These are phyloP conservation scores for Creontiades dilutus DNA, from an alignment of 2,888 invertebrate genomes.

Conservation along the genomic window DNA sequence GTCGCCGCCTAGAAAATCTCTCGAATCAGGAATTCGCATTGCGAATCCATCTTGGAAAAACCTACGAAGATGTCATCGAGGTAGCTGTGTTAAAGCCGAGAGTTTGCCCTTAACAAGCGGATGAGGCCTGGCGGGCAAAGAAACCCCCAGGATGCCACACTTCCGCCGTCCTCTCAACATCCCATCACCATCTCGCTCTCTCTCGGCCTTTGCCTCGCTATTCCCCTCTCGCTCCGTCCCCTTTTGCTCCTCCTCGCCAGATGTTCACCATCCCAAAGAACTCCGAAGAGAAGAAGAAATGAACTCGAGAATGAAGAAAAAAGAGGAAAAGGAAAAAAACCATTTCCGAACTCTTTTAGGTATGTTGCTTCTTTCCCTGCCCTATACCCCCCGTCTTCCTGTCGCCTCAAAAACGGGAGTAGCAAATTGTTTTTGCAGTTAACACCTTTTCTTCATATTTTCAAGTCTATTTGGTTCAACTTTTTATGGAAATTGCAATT, in stretches of 20 bases:
- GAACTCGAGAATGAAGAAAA: not conserved
- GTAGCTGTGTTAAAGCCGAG: not conserved
- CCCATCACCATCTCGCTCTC: not conserved
- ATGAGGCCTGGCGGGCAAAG: not conserved
- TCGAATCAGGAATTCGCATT: too few relatives aligned
- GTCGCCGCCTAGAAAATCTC: too few relatives aligned
- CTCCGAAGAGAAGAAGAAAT: not conserved
- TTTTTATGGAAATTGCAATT: not conserved
- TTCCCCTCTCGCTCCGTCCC: not conserved
- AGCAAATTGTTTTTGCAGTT: not conserved
- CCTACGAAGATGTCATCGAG: not conserved
- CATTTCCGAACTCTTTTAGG: slow-evolving; percentile 30
- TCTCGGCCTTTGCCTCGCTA: not conserved
- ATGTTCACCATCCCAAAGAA: slow-evolving; percentile 35
- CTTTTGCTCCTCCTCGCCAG: not conserved
- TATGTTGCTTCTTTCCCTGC: slow-evolving; percentile 2
- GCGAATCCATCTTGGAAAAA: not conserved
- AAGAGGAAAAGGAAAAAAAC: slow-evolving; percentile 9
- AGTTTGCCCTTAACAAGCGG: not conserved
- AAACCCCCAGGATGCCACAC: slow-evolving; percentile 5
- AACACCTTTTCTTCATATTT: not conserved
- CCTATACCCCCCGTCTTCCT: not conserved
- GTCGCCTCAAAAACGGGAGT: not conserved
- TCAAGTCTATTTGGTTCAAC: not conserved
- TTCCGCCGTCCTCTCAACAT: not conserved